Evolutionary conservation across 1,140 invertebrate genomes (phyloP).

Genomic region (Diachasma alloeum): DNA sequence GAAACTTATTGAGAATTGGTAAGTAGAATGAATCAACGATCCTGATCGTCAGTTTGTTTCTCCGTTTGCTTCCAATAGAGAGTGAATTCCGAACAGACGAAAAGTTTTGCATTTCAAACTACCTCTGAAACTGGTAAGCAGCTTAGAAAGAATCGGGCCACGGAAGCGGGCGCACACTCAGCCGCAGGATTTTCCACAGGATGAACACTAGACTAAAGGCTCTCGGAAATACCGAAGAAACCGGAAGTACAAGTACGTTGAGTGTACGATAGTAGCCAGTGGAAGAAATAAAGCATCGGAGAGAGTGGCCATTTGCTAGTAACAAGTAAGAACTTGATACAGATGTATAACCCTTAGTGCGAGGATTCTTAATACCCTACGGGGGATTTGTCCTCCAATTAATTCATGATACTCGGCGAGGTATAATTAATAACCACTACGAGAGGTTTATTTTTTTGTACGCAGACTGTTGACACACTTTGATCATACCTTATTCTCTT

Average conservation of each 20-base stretch:
- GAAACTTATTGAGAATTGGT: background rate
- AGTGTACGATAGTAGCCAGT: conserved; percentile 6
- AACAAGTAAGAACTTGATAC: background rate
- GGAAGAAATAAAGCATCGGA: background rate
- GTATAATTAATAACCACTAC: too few relatives aligned
- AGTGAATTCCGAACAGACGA: background rate
- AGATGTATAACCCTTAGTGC: background rate
- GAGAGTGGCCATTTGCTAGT: background rate
- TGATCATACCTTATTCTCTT: too few relatives aligned
- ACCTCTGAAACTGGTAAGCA: background rate
- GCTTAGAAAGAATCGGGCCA: conserved; percentile 7
- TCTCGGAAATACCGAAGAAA: conserved; percentile 11
- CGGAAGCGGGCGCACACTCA: conserved; percentile 4
- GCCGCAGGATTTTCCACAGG: conserved; percentile 9
- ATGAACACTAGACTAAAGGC: conserved; percentile 17
- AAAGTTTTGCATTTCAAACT: conserved; percentile 10
- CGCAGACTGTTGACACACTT: too few relatives aligned
- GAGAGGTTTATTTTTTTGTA: too few relatives aligned
- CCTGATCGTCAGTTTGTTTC: background rate
- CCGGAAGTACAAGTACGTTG: conserved; percentile 9
- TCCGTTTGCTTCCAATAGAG: background rate
- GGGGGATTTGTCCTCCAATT: too few relatives aligned
- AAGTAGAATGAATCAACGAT: background rate
- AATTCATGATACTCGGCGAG: too few relatives aligned
- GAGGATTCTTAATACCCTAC: background rate